These are phyloP conservation scores for Ennomos erosarius DNA, from an alignment of 2,888 invertebrate species.

Conservation along the genomic window DNA sequence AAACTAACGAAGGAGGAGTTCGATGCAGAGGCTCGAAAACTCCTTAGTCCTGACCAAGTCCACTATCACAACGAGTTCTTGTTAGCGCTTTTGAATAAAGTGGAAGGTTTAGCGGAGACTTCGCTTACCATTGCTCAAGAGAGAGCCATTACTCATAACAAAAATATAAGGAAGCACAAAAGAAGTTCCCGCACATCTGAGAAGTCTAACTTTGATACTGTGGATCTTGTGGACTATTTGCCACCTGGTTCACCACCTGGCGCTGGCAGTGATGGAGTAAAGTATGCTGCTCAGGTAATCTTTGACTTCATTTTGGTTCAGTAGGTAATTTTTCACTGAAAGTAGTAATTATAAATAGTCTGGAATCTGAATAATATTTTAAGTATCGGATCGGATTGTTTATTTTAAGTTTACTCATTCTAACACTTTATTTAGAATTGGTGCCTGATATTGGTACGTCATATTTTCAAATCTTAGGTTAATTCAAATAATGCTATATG, in stretches of 20 bases:
- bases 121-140: slow-evolving; percentile 75
- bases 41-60: slow-evolving; percentile 90
- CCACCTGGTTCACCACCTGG: slow-evolving; percentile 83
- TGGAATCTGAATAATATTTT: no score
- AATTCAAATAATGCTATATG: no score
- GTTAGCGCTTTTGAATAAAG: slow-evolving; percentile 91
- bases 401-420: no score
- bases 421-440: no score
- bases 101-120: slow-evolving; percentile 81
- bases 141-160: slow-evolving; percentile 70
- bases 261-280: slow-evolving; percentile 79
- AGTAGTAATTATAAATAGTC: no score
- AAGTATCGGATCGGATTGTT: no score
- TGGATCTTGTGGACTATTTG: slow-evolving; percentile 86
- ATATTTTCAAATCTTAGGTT: no score
- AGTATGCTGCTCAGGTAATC: slow-evolving; percentile 77
- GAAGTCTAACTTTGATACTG: slow-evolving; percentile 86
- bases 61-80: slow-evolving; percentile 94
- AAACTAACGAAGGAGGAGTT: slow-evolving; percentile 94
- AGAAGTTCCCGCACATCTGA: slow-evolving; percentile 84
- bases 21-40: slow-evolving; percentile 90
- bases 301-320: not conserved
- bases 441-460: no score
- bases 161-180: slow-evolving; percentile 79
- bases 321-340: no score